Evolutionary conservation across 1,140 invertebrate genomes (phyloP).

Genomic region (Calephelis virginiensis): DNA sequence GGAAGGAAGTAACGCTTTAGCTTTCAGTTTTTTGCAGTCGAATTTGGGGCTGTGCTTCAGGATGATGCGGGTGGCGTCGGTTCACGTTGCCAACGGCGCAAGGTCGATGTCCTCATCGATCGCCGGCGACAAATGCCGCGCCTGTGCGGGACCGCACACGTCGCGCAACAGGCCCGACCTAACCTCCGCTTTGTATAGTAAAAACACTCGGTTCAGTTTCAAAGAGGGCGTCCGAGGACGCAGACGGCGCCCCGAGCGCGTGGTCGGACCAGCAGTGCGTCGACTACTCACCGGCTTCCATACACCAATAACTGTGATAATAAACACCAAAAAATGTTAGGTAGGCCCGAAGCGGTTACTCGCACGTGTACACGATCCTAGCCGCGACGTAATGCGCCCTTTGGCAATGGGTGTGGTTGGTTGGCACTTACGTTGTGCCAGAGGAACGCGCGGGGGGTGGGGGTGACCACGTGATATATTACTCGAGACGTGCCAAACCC

Average conservation of each 20-base stretch:
- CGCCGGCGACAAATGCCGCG: slow-evolving; percentile 49
- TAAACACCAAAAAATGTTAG: slow-evolving; percentile 55
- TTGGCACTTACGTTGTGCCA: slow-evolving; percentile 39
- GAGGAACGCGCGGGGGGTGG: slow-evolving; percentile 31
- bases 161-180: slow-evolving; percentile 53
- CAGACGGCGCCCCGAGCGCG: slow-evolving; percentile 55
- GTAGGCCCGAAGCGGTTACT: slow-evolving; percentile 24
- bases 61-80: slow-evolving; percentile 34
- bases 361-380: slow-evolving; percentile 19
- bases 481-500: slow-evolving; percentile 35
- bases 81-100: slow-evolving; percentile 46
- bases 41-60: slow-evolving; percentile 25
- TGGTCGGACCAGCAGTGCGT: slow-evolving; percentile 43
- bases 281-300: slow-evolving; percentile 42
- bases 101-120: slow-evolving; percentile 68
- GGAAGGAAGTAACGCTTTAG: background rate
- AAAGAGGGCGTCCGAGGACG: slow-evolving; percentile 60
- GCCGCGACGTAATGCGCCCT: slow-evolving; percentile 26
- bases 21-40: slow-evolving; percentile 23
- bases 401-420: slow-evolving; percentile 51
- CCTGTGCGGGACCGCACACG: slow-evolving; percentile 55
- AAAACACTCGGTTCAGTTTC: slow-evolving; percentile 62
- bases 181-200: slow-evolving; percentile 50
- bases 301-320: slow-evolving; percentile 59
- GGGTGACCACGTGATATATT: slow-evolving; percentile 51